phyloP scores from a whole-genome alignment of 2,888 invertebrate species.

The Noctua pronuba region DNA sequence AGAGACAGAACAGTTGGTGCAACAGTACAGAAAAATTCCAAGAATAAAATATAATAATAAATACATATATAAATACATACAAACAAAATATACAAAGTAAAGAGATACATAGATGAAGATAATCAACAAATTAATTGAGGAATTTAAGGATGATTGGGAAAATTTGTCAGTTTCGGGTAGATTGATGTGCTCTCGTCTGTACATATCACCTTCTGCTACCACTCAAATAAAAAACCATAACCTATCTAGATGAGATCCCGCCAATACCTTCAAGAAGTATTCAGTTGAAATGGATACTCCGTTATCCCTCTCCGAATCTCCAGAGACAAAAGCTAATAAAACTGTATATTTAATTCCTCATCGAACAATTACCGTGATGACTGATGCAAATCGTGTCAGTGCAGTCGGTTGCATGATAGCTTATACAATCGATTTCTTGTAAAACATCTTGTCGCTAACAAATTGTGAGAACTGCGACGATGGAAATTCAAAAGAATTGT shows the following conservation, averaged over 20 bases:
- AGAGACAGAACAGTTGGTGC: no score
- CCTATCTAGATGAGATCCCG: neutral
- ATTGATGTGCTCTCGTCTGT: no score
- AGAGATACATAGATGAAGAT: no score
- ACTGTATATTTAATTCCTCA: neutral
- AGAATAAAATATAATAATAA: no score
- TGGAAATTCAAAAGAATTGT: neutral
- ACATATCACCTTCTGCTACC: neutral
- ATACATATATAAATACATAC: no score
- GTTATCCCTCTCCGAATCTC: neutral
- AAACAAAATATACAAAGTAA: no score
- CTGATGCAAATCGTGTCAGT: slow-evolving; percentile 40
- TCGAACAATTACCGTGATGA: neutral
- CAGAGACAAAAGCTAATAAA: neutral
- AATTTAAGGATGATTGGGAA: no score
- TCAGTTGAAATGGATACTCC: neutral
- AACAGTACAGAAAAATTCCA: no score
- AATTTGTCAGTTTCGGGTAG: no score
- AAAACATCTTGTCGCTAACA: neutral
- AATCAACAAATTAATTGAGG: no score
- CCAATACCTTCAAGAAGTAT: neutral
- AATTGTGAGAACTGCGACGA: slow-evolving; percentile 27
- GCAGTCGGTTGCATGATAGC: slow-evolving; percentile 17
- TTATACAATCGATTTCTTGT: slow-evolving; percentile 46
- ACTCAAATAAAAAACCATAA: neutral